Evolutionary conservation across 2,888 invertebrate species (phyloP), one percentile per base, ranked within the genome.

Genomic region (Meganola albula): DNA sequence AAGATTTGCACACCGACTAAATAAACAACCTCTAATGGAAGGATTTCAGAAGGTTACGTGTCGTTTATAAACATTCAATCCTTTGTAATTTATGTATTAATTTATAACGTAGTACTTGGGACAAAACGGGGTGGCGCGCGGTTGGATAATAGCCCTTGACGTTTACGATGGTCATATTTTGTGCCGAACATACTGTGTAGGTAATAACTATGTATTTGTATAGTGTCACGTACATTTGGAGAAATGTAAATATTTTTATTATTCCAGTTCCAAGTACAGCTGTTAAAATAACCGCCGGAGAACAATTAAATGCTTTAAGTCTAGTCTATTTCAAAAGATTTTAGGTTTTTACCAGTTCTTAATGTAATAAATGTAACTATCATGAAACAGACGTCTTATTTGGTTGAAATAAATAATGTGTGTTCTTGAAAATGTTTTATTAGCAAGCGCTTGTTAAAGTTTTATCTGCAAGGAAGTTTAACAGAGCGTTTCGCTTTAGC

Each of bases 1-100:
- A 80, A 84, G 82, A 79, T 82, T 75, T 79, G 78, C 77, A 73
- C 76, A 74, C 74, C 65, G 73, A 72, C 74, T 74, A 65, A 68
- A 79, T 78, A 84, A 82, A 84, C 83, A 83, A 75, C 69, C 66
- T 62, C 75, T 84, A 84, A 84, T 84, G 84, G 84, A 80, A 65
- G 83, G 82, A 77, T 77, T 78, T 71, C 51, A 55, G 56, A 55
- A 69, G 74, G 76, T 74, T 75, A 76, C 71, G 76, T 73, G 68
- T 66, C 70, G 68, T 66, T 69, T 71, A 69, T 65, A 68, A 70
- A 73, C 73, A 68, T 71, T 67, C 58, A 63, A 62, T 64, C 61
- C 57, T 55, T 48, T 55, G 62, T 62, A 63, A 64, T 71, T 73
- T 63, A 65, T 67, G 63, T 60, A 70, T 63, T 66, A 66, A 63